Percentiles rank a stretch among this genome's conserved stretches.
phyloP scores from a whole-genome alignment of 2,113 vertebrate genomes.

The Plecotus auritus region DNA sequence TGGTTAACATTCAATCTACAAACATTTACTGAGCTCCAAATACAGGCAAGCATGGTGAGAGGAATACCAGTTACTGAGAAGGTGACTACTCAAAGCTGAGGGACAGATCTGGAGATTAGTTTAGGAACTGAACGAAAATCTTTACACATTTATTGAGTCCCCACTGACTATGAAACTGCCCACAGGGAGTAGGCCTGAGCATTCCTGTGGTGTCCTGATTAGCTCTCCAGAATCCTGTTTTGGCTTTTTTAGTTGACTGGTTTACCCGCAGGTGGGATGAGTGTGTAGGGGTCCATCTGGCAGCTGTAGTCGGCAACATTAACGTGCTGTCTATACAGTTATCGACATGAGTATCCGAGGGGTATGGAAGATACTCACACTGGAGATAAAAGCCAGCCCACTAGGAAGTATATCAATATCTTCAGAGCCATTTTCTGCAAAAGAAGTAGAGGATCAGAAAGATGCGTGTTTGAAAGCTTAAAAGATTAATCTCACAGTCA shows the following conservation, averaged over 20 bases:
- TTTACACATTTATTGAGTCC: not conserved
- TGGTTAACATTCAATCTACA: not conserved
- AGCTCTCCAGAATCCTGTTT: not conserved
- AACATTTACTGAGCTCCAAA: not conserved
- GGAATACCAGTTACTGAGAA: not conserved
- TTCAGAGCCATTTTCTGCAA: slow-evolving; percentile 84
- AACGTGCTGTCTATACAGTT: not conserved
- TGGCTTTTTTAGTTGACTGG: not conserved
- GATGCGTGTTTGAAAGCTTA: not conserved
- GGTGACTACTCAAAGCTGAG: not conserved
- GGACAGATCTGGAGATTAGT: not conserved
- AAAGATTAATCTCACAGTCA: not conserved
- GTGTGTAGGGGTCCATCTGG: not conserved
- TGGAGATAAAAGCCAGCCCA: slow-evolving; percentile 85
- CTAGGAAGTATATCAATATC: slow-evolving; percentile 85
- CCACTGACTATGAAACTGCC: not conserved
- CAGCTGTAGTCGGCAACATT: not conserved
- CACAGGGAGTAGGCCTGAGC: not conserved
- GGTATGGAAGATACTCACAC: slow-evolving; percentile 75
- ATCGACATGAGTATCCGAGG: not conserved
- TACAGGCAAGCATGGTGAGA: not conserved
- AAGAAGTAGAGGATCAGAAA: slow-evolving; percentile 49
- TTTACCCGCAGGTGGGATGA: not conserved
- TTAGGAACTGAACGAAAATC: not conserved
- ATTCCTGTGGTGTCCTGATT: not conserved